phyloP scores from a whole-genome alignment of 2,797 vertebrate genomes.

The Lates japonicus region DNA sequence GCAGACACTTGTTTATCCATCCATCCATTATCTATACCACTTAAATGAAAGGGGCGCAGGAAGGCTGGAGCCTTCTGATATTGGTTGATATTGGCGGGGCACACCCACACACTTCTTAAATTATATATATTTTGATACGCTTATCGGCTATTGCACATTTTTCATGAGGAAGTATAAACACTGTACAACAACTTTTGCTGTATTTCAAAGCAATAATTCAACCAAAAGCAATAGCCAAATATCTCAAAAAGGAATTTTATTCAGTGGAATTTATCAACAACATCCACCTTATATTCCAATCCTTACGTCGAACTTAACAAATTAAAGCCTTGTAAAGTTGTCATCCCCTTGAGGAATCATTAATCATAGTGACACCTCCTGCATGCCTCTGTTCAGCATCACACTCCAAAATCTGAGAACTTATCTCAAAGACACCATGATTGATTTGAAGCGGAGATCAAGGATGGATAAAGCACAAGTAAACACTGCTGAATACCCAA shows the following conservation, averaged over 20 bases:
- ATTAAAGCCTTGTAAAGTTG: conserved; percentile 5
- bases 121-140: neutral
- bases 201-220: neutral
- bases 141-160: neutral
- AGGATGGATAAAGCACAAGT: conserved; percentile 43
- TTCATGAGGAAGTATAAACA: neutral
- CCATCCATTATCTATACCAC: too few species aligned
- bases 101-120: too few species aligned
- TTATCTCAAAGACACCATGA: conserved; percentile 28
- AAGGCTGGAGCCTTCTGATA: too few species aligned
- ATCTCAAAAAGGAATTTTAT: neutral
- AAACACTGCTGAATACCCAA: conserved; percentile 49
- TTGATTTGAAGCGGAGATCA: conserved; percentile 40
- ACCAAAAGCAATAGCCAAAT: neutral
- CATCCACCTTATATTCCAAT: conserved; percentile 4
- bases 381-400: conserved; percentile 17
- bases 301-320: neutral
- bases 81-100: too few species aligned
- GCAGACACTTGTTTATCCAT: neutral
- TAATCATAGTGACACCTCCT: conserved; percentile 39
- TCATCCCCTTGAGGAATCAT: conserved; percentile 25
- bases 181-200: neutral
- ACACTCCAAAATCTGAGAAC: conserved; percentile 24
- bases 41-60: too few species aligned
- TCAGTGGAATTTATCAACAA: too few species aligned